These are phyloP conservation scores for Lagodon rhomboides DNA, from an alignment of 2,797 vertebrate genomes.

Conservation along the genomic window DNA sequence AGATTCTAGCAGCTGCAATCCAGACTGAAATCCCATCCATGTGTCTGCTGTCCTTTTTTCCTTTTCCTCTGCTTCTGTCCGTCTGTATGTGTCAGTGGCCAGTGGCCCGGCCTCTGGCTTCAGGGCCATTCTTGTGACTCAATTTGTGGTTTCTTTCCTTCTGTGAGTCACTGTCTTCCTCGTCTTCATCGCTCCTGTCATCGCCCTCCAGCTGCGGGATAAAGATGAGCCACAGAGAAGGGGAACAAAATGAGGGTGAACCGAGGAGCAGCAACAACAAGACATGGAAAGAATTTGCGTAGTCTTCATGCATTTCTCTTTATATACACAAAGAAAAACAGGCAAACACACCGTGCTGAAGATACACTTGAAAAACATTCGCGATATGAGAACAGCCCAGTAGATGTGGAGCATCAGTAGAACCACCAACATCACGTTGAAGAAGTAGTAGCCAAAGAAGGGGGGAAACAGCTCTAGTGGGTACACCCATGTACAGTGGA, in stretches of 20 bases:
- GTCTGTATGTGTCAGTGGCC: constrained; percentile 67
- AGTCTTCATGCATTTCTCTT: background rate
- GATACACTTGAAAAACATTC: constrained; percentile 89
- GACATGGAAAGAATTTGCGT: background rate
- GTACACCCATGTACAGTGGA: constrained; percentile 90
- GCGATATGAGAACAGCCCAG: constrained; percentile 90
- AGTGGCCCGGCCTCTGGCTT: constrained; percentile 67
- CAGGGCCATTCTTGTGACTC: constrained; percentile 67
- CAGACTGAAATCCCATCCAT: constrained; percentile 22
- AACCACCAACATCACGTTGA: constrained; percentile 88
- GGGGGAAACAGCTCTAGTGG: constrained; percentile 84
- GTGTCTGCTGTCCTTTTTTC: constrained; percentile 9
- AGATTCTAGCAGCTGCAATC: constrained; percentile 15
- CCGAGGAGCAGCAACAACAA: background rate
- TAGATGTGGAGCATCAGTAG: constrained; percentile 91
- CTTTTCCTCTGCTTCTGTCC: constrained; percentile 8
- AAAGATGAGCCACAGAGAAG: constrained; percentile 20
- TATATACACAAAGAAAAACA: constrained; percentile 37
- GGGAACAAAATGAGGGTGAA: constrained; percentile 2
- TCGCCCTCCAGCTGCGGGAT: constrained; percentile 80
- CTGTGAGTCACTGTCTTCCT: constrained; percentile 72
- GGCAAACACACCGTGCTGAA: constrained; percentile 83
- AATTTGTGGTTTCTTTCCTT: constrained; percentile 68
- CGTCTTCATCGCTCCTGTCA: constrained; percentile 84
- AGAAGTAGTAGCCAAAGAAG: constrained; percentile 92